Conservation (phyloP, 92 coral and sea anemone genomes). For the Parazoanthus atlanticus region DNA sequence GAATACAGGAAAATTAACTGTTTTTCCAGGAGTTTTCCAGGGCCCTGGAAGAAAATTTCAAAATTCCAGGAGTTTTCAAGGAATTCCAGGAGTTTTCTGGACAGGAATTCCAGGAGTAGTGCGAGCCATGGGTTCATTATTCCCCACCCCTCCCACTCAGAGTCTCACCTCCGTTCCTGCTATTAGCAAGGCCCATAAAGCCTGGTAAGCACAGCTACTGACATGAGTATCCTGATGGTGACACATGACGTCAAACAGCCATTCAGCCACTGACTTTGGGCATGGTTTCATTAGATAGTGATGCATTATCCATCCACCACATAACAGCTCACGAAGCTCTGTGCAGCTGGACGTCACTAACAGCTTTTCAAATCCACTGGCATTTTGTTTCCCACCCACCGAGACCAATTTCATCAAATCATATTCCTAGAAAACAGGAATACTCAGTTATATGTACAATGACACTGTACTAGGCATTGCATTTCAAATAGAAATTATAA, state of each 20-base stretch:
- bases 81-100: no score
- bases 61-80: no score
- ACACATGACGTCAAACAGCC: constrained; percentile 92
- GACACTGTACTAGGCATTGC: neutral
- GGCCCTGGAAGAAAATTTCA: no score
- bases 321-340: constrained; percentile 76
- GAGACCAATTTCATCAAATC: constrained; percentile 14
- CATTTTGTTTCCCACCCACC: constrained; percentile 6
- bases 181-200: constrained; percentile 76
- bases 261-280: constrained; percentile 76
- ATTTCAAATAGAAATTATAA: no score
- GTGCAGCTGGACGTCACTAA: constrained; percentile 48
- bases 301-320: constrained; percentile 90
- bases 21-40: no score
- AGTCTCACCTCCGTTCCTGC: constrained; percentile 74
- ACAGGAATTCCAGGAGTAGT: no score
- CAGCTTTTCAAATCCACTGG: constrained; percentile 55
- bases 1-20: no score
- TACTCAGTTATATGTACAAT: neutral
- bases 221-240: constrained; percentile 71
- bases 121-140: no score
- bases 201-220: constrained; percentile 70
- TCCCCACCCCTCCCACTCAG: neutral
- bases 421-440: constrained; percentile 18
- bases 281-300: constrained; percentile 83